Base-by-base conservation (phyloP, 2,888 invertebrate species). In the Tetropium fuscum region DNA sequence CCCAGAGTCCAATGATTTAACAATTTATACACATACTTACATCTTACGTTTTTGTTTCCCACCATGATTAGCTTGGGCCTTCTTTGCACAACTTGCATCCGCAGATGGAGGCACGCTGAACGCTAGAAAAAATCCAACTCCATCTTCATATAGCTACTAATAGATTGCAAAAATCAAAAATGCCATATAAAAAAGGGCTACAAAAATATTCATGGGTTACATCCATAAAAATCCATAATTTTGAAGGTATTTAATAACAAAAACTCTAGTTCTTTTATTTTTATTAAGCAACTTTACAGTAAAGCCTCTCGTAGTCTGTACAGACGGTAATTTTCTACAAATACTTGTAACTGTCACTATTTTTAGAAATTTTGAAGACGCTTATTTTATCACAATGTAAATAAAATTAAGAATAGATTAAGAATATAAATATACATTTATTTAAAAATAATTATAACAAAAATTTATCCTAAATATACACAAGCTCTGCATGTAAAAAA, bases 211-310 rank as follows among this genome's bases (percentile, higher is more conserved):
- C n/a, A n/a, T n/a, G n/a, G n/a, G n/a, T n/a, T n/a, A n/a, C n/a
- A n/a, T n/a, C n/a, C n/a, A n/a, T n/a, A n/a, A n/a, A n/a, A n/a
- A n/a, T n/a, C n/a, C n/a, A n/a, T n/a, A n/a, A 16, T 2, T 22
- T 40, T 20, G 43, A 13, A 44, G 44, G 44, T 44, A 16, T 51
- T 20, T 22, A 67, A 65, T 57, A 64, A 30, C 56, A 61, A 58
- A 58, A 47, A 58, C 48, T 41, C 55, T 59, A 53, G 60, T 70
- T 69, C 66, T 63, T 59, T 69, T 62, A 56, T 71, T 80, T 78
- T 79, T 78, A 79, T 80, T 79, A 80, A 81, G 81, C 81, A 80
- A 81, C 78, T 78, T 80, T 80, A 80, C 80, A 80, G 78, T 76
- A 79, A 80, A 80, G 80, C 80, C 76, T 74, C 74, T 78, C 73